Conservation (phyloP, 2,888 invertebrate genomes). For the Danaus chrysippus region DNA sequence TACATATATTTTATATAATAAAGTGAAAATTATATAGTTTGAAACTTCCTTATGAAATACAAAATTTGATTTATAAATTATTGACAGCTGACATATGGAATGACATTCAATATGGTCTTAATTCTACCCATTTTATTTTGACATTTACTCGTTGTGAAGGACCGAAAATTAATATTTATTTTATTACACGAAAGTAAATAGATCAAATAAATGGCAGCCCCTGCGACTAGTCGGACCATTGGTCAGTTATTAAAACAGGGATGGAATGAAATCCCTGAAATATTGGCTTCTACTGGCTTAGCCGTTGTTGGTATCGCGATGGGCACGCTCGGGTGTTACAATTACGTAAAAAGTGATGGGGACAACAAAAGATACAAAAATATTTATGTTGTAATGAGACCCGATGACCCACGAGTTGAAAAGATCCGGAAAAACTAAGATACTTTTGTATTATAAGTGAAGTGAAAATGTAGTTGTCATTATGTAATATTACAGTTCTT, state of each 20-base stretch:
- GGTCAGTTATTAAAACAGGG: slow-evolving; percentile 64
- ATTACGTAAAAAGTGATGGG: slow-evolving; percentile 79
- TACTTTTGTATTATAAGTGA: slow-evolving; percentile 14
- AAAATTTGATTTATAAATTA: too few relatives aligned
- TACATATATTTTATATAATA: too few relatives aligned
- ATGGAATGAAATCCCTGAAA: slow-evolving; percentile 86
- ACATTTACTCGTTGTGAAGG: neutral
- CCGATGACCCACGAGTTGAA: slow-evolving; percentile 82
- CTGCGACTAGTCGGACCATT: slow-evolving; percentile 53
- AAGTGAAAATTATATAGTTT: too few relatives aligned
- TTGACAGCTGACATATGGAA: too few relatives aligned
- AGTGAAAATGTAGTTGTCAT: slow-evolving; percentile 37
- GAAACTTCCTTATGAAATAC: too few relatives aligned
- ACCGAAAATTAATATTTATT: neutral
- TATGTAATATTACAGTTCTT: slow-evolving; percentile 59
- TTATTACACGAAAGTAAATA: neutral
- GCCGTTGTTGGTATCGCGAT: slow-evolving; percentile 79
- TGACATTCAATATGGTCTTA: too few relatives aligned
- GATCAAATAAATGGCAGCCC: slow-evolving; percentile 47
- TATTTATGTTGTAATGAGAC: slow-evolving; percentile 81
- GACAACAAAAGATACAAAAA: slow-evolving; percentile 83
- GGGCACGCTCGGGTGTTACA: slow-evolving; percentile 63
- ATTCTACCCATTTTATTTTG: slow-evolving; percentile 2
- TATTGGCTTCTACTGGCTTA: slow-evolving; percentile 80
- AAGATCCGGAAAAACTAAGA: slow-evolving; percentile 76